Evolutionary conservation across 2,113 vertebrate genomes (phyloP), one percentile per base, ranked within the genome.

Genomic region (Phainopepla nitens): DNA sequence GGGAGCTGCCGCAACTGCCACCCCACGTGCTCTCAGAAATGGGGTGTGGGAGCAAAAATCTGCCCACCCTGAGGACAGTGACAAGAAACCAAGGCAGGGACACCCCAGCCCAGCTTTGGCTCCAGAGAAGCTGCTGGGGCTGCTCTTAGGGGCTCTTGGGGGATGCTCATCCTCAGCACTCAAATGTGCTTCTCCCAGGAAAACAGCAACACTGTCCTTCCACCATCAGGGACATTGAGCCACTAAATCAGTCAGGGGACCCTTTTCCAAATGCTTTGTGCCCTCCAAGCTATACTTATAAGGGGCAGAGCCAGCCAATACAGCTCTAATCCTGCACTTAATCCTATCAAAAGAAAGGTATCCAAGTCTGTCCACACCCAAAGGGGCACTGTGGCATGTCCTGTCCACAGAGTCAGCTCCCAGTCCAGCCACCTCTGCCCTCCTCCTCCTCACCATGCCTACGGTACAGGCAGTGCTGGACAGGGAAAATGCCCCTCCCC

Each of bases 21-120:
- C 35, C 18, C 44, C 53, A 29, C 0, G 0, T 13, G 47, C 61
- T 72, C 35, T 27, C 47, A 64, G 53, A 5, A 75, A 62, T 1
- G 53, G 49, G 33, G 9, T 2, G 13, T 7, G 31, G 51, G 18
- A 93, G 44, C 7, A 51, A 69, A 65, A 60, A 33, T 44, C 45
- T 89, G 72, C 50, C n/a, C 65, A 35, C 13, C 9, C 24, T 9
- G 19, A 82, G 76, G 49, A 77, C 3, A 1, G 13, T 10, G n/a
- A 50, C 3, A 7, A 14, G 14, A 47, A 80, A 71, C 4, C 68
- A 76, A 21, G 31, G 29, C 70, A 65, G 50, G 25, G 49, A 49
- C 18, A 65, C 0, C 1, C 28, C 54, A 76, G 36, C 14, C 39
- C 39, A 86, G 45, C 28, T 88, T 24, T 20, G 20, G 24, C 36